These are phyloP conservation scores for Axea sp. DNA, from an alignment of 2,888 invertebrate species.

Conservation along the genomic window DNA sequence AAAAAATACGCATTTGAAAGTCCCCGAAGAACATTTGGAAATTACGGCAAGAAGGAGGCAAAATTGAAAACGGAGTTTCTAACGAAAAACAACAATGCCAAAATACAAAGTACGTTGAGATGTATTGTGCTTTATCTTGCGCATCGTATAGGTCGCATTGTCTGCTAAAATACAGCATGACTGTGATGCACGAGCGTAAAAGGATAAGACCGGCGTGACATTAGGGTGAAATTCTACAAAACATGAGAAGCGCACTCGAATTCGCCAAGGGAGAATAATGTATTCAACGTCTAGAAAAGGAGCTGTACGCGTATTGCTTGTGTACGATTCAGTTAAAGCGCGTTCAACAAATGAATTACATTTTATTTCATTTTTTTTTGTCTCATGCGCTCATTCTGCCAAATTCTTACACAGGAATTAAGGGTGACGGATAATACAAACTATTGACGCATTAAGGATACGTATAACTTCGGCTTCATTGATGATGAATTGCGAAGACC, in stretches of 20 bases:
- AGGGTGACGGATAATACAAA: too few species aligned
- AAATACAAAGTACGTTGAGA: constrained; percentile 45
- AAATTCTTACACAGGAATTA: too few species aligned
- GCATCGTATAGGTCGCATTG: constrained; percentile 58
- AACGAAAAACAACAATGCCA: constrained; percentile 42
- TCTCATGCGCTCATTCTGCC: too few species aligned
- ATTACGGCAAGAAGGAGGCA: not conserved
- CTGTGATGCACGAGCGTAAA: constrained; percentile 60
- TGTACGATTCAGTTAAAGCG: too few species aligned
- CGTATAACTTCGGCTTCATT: too few species aligned
- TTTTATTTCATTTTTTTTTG: too few species aligned
- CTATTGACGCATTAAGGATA: too few species aligned
- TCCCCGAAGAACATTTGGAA: too few species aligned
- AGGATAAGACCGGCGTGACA: constrained; percentile 57
- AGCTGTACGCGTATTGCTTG: too few species aligned
- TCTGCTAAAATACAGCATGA: constrained; percentile 57
- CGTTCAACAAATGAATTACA: too few species aligned
- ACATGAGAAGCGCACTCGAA: constrained; percentile 64
- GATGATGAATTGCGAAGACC: too few species aligned
- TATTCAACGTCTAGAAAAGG: constrained; percentile 60
- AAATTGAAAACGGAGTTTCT: constrained; percentile 21
- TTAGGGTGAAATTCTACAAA: constrained; percentile 63
- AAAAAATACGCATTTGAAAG: too few species aligned
- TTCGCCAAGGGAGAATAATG: constrained; percentile 63
- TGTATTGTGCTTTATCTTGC: constrained; percentile 60